These are phyloP conservation scores for Dilophus febrilis DNA, from an alignment of 2,888 invertebrate species.

Conservation along the genomic window DNA sequence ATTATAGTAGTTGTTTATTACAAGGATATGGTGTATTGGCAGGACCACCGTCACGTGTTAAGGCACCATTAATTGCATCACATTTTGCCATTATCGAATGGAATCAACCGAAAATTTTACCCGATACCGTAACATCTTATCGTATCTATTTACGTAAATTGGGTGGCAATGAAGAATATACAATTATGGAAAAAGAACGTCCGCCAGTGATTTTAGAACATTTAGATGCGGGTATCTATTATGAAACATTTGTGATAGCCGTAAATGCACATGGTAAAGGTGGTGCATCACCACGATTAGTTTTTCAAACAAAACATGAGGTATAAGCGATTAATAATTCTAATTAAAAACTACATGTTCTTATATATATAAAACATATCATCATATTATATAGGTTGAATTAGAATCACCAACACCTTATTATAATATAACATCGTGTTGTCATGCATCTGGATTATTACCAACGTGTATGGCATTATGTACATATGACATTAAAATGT, in stretches of 20 bases:
- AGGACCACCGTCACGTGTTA: slow-evolving; percentile 49
- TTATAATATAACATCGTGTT: slow-evolving; percentile 69
- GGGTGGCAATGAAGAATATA: slow-evolving; percentile 37
- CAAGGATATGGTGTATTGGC: slow-evolving; percentile 74
- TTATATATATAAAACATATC: not conserved
- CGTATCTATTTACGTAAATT: slow-evolving; percentile 42
- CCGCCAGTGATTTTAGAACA: slow-evolving; percentile 61
- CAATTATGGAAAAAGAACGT: slow-evolving; percentile 38
- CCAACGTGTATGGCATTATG: slow-evolving; percentile 56
- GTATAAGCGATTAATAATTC: no score
- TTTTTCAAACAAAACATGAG: slow-evolving; percentile 58
- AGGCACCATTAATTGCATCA: slow-evolving; percentile 54
- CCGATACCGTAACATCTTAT: slow-evolving; percentile 52
- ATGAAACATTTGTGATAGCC: slow-evolving; percentile 66
- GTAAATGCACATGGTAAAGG: slow-evolving; percentile 65
- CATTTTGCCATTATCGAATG: slow-evolving; percentile 65
- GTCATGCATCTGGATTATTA: slow-evolving; percentile 43
- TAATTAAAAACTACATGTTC: not conserved
- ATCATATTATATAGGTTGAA: slow-evolving; percentile 14
- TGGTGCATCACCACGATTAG: slow-evolving; percentile 53
- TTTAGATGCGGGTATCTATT: slow-evolving; percentile 54
- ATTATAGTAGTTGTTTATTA: slow-evolving; percentile 64
- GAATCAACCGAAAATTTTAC: slow-evolving; percentile 50
- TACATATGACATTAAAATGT: slow-evolving; percentile 66
- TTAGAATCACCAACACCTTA: slow-evolving; percentile 29